A percentile compares a stretch with the other conserved stretches of the same genome.
phyloP scores from a whole-genome alignment of 30 jellyfish, hydroid and myxozoan genomes.

The Calvadosia cruxmelitensis region DNA sequence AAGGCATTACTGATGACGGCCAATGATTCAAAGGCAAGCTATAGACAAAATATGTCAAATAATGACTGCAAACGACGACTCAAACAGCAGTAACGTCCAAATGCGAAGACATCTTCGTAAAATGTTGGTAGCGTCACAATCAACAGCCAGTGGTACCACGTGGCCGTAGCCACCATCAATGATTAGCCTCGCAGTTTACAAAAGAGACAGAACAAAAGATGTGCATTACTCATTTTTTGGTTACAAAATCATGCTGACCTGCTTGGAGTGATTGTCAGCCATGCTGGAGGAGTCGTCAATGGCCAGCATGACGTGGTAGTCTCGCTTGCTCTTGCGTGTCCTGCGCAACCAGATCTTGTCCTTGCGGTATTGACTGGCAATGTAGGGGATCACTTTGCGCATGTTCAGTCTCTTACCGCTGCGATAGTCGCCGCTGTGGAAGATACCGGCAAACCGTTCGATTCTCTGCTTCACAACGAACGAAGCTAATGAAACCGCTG shows the following conservation, averaged over 20 bases:
- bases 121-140: no score
- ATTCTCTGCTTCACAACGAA: neutral
- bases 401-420: constrained; percentile 90
- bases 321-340: constrained; percentile 68
- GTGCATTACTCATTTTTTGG: no score
- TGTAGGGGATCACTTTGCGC: constrained; percentile 95
- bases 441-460: neutral
- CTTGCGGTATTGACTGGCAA: constrained; percentile 92
- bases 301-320: constrained; percentile 79
- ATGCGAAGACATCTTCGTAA: no score
- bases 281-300: constrained; percentile 97
- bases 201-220: no score
- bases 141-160: no score
- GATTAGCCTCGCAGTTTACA: no score
- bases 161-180: no score
- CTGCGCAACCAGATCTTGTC: constrained; percentile 97
- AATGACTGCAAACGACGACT: neutral
- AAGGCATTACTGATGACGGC: constrained; percentile 85
- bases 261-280: constrained; percentile 94
- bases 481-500: neutral
- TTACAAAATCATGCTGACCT: no score
- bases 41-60: neutral
- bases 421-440: constrained; percentile 82
- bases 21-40: constrained; percentile 82
- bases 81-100: no score